Evolutionary conservation across 2,797 vertebrate species (phyloP).

Genomic region (Anguilla pacifica): DNA sequence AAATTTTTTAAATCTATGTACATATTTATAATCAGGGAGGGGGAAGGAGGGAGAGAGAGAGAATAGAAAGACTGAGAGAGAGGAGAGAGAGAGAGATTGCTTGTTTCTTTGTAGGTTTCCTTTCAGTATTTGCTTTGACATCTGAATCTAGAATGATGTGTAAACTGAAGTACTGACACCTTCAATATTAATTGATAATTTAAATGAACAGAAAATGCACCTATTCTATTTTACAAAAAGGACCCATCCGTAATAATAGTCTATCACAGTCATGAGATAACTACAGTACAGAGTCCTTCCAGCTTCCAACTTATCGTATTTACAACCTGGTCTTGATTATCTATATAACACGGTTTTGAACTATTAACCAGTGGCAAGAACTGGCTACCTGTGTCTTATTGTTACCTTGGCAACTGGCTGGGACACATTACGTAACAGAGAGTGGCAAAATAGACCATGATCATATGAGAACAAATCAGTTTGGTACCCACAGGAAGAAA

Average conservation of each 20-base stretch:
- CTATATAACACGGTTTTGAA: constrained; percentile 8
- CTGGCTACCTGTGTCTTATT: constrained; percentile 13
- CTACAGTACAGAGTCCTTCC: not conserved
- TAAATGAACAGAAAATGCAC: not conserved
- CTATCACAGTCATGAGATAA: not conserved
- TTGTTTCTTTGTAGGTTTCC: constrained; percentile 41
- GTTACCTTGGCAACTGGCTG: constrained; percentile 13
- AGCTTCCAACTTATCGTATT: not conserved
- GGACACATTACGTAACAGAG: not conserved
- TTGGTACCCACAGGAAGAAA: not conserved
- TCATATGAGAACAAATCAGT: not conserved
- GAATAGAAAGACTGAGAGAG: constrained; percentile 45
- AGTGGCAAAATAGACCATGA: not conserved
- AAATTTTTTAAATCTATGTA: constrained; percentile 61
- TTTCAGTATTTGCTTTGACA: constrained; percentile 39
- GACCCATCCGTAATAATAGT: not conserved
- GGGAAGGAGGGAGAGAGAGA: constrained; percentile 53
- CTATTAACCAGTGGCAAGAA: not conserved
- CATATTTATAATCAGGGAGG: constrained; percentile 57
- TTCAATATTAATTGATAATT: constrained; percentile 5
- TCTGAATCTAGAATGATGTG: not conserved
- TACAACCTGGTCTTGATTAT: not conserved
- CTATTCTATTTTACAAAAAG: not conserved
- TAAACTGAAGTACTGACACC: not conserved
- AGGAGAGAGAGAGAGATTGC: constrained; percentile 55